A percentile compares a stretch with the other conserved stretches of the same genome.
Conservation (phyloP, 2,797 vertebrate genomes). For the Typhlichthys eigenmanni region DNA sequence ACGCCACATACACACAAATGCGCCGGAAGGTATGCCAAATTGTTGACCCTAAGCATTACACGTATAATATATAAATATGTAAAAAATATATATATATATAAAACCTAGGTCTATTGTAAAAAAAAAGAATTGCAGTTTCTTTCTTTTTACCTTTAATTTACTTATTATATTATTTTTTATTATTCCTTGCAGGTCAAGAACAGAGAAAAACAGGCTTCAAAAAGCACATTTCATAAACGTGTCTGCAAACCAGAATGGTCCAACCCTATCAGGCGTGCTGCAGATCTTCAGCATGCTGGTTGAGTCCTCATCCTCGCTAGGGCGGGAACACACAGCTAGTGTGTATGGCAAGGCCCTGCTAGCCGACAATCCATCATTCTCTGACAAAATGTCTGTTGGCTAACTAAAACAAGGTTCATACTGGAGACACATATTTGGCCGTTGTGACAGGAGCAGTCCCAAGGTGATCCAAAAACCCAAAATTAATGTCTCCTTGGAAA, state of each 20-base stretch:
- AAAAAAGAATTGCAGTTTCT: too few relatives aligned
- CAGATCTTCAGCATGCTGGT: conserved; percentile 37
- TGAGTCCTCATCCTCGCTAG: conserved; percentile 22
- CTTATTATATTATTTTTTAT: too few relatives aligned
- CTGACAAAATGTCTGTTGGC: conserved; percentile 23
- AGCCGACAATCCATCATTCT: conserved; percentile 30
- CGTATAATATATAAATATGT: too few relatives aligned
- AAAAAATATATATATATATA: too few relatives aligned
- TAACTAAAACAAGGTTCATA: conserved; percentile 20
- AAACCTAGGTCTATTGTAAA: too few relatives aligned
- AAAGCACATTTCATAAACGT: too few relatives aligned
- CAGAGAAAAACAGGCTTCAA: too few relatives aligned
- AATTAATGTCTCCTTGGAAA: conserved; percentile 43
- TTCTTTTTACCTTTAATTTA: too few relatives aligned
- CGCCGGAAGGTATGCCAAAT: too few relatives aligned
- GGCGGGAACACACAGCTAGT: conserved; percentile 22
- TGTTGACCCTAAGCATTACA: too few relatives aligned
- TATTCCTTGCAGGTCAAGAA: too few relatives aligned
- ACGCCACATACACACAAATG: neutral
- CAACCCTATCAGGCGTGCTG: conserved; percentile 16
- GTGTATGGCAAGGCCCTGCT: conserved; percentile 30
- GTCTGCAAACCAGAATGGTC: neutral
- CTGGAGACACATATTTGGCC: conserved; percentile 48
- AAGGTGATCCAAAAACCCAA: conserved; percentile 33
- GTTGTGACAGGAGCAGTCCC: conserved; percentile 23